phyloP scores from a whole-genome alignment of 53 echinoderm and acorn worm genomes.

The Zoroaster sp. region DNA sequence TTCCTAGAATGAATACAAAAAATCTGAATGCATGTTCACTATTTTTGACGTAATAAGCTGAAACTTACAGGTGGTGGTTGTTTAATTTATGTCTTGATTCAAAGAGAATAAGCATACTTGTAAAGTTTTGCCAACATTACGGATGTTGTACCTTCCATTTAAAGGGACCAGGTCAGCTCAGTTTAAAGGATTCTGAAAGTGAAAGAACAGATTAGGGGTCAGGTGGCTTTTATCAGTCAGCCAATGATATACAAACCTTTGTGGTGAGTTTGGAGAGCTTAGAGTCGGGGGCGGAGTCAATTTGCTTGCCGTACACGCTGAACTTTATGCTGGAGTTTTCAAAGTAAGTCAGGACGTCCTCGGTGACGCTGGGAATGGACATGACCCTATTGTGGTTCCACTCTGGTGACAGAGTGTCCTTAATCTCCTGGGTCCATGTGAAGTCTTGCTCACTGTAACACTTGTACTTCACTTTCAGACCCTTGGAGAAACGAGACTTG shows the following conservation, averaged over 20 bases:
- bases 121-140: too few species aligned
- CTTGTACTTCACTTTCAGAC: conserved; percentile 83
- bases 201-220: too few species aligned
- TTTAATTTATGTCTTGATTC: too few species aligned
- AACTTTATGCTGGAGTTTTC: conserved; percentile 81
- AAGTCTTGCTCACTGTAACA: conserved; percentile 72
- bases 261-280: conserved; percentile 90
- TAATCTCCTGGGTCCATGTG: conserved; percentile 61
- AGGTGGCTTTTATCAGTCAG: too few species aligned
- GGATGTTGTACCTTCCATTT: too few species aligned
- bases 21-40: too few species aligned
- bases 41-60: too few species aligned
- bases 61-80: too few species aligned
- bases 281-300: conserved; percentile 77
- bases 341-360: conserved; percentile 84
- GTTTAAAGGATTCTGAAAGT: too few species aligned
- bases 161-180: too few species aligned
- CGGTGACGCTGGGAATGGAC: conserved; percentile 77
- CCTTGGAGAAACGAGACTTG: conserved; percentile 97
- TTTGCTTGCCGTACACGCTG: conserved; percentile 84
- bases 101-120: too few species aligned
- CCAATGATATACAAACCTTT: conserved; percentile 78
- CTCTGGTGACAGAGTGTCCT: conserved; percentile 87
- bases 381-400: conserved; percentile 80
- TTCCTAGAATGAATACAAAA: too few species aligned